phyloP scores from a whole-genome alignment of 2,113 vertebrate species.

The Limanda limanda region DNA sequence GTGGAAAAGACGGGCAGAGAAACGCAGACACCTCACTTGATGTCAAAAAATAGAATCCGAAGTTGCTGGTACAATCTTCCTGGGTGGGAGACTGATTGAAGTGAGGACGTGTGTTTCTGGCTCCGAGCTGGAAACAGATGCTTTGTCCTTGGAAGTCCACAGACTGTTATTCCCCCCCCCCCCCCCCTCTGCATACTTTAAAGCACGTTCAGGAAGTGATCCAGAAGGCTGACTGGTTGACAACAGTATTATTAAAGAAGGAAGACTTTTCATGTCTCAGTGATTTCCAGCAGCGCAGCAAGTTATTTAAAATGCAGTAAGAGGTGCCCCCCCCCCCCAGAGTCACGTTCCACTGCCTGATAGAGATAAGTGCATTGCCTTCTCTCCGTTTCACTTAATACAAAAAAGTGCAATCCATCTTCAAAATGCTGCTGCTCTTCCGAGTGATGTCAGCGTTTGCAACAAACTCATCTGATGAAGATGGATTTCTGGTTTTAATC shows the following conservation, averaged over 20 bases:
- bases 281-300: slow-evolving; percentile 29
- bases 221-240: not conserved
- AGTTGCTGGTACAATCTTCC: no score
- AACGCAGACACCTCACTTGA: no score
- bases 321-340: not conserved
- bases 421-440: not conserved
- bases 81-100: no score
- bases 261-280: slow-evolving; percentile 17
- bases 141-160: no score
- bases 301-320: slow-evolving; percentile 24
- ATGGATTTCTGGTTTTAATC: not conserved
- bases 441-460: not conserved
- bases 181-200: not conserved
- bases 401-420: not conserved
- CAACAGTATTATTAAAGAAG: slow-evolving; percentile 1
- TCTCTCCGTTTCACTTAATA: not conserved
- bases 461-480: not conserved
- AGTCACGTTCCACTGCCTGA: slow-evolving; percentile 3
- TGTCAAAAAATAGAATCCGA: no score
- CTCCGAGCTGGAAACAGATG: no score
- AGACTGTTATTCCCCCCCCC: not conserved
- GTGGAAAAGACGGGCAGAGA: no score
- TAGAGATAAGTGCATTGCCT: not conserved
- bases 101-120: no score
- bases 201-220: not conserved